A percentile compares a stretch with the other conserved stretches of the same genome.
phyloP scores from a whole-genome alignment of 2,113 vertebrate species.

The Tursiops truncatus region DNA sequence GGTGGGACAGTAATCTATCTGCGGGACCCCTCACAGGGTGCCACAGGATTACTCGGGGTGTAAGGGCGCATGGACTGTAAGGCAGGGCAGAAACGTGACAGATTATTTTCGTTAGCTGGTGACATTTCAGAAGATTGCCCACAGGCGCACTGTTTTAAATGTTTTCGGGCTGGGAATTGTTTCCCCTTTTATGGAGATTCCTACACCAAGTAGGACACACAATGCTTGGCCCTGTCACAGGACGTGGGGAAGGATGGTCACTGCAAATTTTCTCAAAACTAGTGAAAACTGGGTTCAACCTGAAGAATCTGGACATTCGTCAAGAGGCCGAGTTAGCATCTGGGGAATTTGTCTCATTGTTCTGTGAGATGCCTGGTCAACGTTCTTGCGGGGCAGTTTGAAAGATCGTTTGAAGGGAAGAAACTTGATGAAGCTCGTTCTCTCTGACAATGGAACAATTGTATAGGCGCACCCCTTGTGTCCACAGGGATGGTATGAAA shows the following conservation, averaged over 20 bases:
- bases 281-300: background rate
- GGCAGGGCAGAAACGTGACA: background rate
- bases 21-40: accelerated
- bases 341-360: background rate
- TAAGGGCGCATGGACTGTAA: background rate
- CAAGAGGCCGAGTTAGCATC: background rate
- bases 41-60: too few species aligned
- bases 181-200: background rate
- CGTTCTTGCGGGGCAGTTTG: background rate
- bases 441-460: background rate
- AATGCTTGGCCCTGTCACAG: background rate
- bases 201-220: background rate
- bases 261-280: background rate
- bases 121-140: background rate
- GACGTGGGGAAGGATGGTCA: accelerated
- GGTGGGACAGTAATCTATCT: accelerated
- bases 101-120: background rate
- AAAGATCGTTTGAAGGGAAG: background rate
- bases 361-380: background rate
- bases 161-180: background rate
- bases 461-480: background rate
- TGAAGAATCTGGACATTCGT: background rate
- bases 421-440: background rate
- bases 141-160: background rate
- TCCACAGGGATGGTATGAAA: background rate